Percentiles rank a stretch among this genome's conserved stretches.
These are phyloP conservation scores for Malurus splendens DNA, from an alignment of 2,797 vertebrate species.

Conservation along the genomic window DNA sequence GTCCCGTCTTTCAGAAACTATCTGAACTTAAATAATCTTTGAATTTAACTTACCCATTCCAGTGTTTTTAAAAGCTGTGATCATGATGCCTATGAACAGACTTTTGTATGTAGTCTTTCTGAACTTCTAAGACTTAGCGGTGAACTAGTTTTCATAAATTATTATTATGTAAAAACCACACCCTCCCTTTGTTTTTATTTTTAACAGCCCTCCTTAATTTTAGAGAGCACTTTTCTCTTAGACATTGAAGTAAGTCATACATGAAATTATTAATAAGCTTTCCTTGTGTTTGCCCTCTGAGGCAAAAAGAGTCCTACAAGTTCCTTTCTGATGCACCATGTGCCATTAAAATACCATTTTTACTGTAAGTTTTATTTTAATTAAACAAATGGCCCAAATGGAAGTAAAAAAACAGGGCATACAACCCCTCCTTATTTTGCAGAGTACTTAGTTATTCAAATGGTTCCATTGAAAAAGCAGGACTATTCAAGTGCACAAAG, in stretches of 20 bases:
- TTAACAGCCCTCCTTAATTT: neutral
- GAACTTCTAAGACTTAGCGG: neutral
- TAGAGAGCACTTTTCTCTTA: neutral
- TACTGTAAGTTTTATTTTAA: neutral
- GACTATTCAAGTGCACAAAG: neutral
- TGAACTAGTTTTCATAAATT: neutral
- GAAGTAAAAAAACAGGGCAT: neutral
- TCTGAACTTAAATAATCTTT: neutral
- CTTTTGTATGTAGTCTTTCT: neutral
- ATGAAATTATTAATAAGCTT: neutral
- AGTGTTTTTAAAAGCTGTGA: neutral
- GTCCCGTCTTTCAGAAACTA: neutral
- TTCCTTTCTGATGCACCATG: neutral
- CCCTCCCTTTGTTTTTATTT: neutral
- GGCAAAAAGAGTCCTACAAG: neutral
- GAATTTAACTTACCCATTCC: neutral
- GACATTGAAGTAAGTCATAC: neutral
- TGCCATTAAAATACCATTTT: neutral
- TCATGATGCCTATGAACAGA: neutral
- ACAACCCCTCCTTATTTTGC: neutral
- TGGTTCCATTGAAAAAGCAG: neutral
- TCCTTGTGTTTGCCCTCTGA: neutral
- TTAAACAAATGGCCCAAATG: neutral
- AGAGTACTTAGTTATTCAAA: neutral
- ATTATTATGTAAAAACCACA: neutral